These are phyloP conservation scores for Cataglyphis albicans DNA, from an alignment of 2,888 invertebrate genomes.

Conservation along the genomic window DNA sequence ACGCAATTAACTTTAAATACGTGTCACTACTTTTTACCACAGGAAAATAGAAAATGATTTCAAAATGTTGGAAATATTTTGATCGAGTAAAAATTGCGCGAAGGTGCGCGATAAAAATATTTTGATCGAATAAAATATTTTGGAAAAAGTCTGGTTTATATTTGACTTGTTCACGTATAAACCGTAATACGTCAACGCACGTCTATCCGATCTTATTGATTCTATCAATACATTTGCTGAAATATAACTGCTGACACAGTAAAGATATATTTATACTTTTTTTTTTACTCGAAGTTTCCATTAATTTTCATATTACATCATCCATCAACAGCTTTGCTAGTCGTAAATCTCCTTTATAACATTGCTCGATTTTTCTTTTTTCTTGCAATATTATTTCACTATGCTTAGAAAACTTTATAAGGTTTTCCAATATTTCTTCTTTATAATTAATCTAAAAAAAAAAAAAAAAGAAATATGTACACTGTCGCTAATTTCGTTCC, in stretches of 20 bases:
- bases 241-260: background rate
- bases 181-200: background rate
- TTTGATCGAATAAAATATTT: too few relatives aligned
- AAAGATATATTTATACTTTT: slow-evolving; percentile 1
- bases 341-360: background rate
- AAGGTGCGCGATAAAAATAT: too few relatives aligned
- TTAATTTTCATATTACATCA: background rate
- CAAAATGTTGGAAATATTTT: too few relatives aligned
- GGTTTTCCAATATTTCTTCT: background rate
- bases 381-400: background rate
- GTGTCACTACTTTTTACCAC: too few relatives aligned
- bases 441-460: background rate
- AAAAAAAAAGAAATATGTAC: background rate
- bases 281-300: background rate
- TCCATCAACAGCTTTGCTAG: background rate
- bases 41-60: too few relatives aligned
- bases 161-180: background rate
- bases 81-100: too few relatives aligned
- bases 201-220: background rate
- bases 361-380: background rate
- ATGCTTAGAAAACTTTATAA: background rate
- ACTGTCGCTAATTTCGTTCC: background rate
- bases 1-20: too few relatives aligned
- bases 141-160: too few relatives aligned
- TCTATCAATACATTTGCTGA: background rate